A percentile compares a stretch with the other conserved stretches of the same genome.
Conservation (phyloP, 2,113 vertebrate genomes). For the cattle (Bos taurus) region DNA sequence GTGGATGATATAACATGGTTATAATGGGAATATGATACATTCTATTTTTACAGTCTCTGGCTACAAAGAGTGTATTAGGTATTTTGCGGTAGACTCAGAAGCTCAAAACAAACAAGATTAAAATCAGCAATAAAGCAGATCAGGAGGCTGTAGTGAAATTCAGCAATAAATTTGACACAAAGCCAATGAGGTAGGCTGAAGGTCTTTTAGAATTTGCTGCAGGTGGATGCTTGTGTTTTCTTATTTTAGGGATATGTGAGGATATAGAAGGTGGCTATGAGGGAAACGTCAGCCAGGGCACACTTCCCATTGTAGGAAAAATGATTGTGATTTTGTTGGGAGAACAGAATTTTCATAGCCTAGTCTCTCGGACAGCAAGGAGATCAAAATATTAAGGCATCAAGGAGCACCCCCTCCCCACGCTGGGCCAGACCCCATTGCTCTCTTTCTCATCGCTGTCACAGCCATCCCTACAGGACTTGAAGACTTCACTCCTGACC, state of each 20-base stretch:
- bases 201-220: conserved; percentile 40
- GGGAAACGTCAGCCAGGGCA: conserved; percentile 2
- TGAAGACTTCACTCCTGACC: background rate
- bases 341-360: background rate
- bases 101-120: conserved; percentile 72
- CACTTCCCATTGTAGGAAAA: background rate
- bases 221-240: background rate
- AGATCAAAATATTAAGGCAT: background rate
- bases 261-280: background rate
- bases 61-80: conserved; percentile 54
- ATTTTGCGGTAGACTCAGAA: conserved; percentile 48
- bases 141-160: conserved; percentile 49
- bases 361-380: background rate
- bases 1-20: conserved; percentile 35
- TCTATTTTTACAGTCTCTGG: conserved; percentile 55
- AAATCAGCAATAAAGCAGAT: conserved; percentile 72
- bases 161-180: conserved; percentile 62
- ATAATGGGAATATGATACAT: conserved; percentile 44
- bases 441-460: background rate
- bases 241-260: background rate
- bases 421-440: background rate
- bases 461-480: background rate
- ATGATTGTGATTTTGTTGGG: background rate
- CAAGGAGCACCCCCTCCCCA: background rate
- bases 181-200: conserved; percentile 31